phyloP scores from a whole-genome alignment of 2,797 vertebrate genomes.

The Crenichthys baileyi region DNA sequence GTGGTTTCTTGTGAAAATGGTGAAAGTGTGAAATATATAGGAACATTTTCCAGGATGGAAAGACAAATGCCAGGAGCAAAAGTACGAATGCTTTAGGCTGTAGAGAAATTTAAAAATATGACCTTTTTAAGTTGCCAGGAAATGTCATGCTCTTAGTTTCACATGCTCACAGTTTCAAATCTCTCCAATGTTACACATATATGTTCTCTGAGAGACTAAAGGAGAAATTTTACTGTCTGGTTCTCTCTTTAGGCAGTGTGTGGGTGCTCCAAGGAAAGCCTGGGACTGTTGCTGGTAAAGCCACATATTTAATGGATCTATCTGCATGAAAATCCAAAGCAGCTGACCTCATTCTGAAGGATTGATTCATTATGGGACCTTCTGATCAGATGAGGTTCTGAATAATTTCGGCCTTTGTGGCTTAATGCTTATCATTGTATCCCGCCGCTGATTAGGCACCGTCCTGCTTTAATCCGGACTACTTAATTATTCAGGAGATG shows the following conservation, averaged over 20 bases:
- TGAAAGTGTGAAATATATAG: constrained; percentile 27
- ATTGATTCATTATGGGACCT: constrained; percentile 61
- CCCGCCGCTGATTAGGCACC: constrained; percentile 71
- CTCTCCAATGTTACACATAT: constrained; percentile 12
- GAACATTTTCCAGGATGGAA: constrained; percentile 10
- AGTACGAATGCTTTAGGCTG: constrained; percentile 14
- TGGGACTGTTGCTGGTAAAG: constrained; percentile 50
- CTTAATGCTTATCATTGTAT: constrained; percentile 74
- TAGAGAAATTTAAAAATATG: constrained; percentile 17
- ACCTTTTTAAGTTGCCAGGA: constrained; percentile 33
- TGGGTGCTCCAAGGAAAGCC: constrained; percentile 4
- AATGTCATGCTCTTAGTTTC: constrained; percentile 34
- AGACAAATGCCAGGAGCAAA: constrained; percentile 28
- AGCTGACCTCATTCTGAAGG: constrained; percentile 68
- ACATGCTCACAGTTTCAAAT: constrained; percentile 11
- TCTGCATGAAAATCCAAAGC: constrained; percentile 51
- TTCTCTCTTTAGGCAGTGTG: constrained; percentile 9
- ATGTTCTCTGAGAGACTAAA: constrained; percentile 21
- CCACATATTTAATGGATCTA: constrained; percentile 60
- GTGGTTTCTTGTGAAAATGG: constrained; percentile 36
- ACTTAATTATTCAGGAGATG: constrained; percentile 81
- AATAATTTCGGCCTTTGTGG: constrained; percentile 69
- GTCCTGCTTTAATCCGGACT: constrained; percentile 73
- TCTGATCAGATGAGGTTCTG: constrained; percentile 62
- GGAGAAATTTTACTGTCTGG: constrained; percentile 28